phyloP scores from a whole-genome alignment of 2,888 invertebrate species.

The Catonia carolina region DNA sequence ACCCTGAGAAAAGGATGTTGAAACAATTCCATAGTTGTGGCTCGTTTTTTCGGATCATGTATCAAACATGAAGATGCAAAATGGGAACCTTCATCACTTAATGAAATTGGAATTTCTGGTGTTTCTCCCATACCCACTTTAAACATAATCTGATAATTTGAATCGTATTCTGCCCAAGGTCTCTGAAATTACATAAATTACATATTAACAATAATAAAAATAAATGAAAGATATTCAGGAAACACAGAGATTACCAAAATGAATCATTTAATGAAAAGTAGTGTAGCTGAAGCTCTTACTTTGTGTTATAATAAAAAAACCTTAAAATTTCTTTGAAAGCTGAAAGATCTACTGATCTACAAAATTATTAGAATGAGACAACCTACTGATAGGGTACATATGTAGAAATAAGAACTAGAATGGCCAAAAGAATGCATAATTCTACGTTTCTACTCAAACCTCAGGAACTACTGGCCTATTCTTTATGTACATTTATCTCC shows the following conservation, averaged over 20 bases:
- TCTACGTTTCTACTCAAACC: no score
- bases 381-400: no score
- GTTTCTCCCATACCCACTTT: constrained; percentile 88
- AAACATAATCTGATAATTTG: constrained; percentile 70
- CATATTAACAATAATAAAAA: neutral
- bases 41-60: constrained; percentile 69
- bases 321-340: neutral
- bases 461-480: no score
- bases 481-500: no score
- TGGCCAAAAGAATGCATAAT: no score
- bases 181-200: constrained; percentile 51
- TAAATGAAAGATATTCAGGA: neutral
- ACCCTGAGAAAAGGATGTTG: constrained; percentile 64
- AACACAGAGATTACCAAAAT: no score
- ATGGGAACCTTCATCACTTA: constrained; percentile 76
- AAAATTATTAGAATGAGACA: no score
- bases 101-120: constrained; percentile 64
- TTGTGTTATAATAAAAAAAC: constrained; percentile 11
- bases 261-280: no score
- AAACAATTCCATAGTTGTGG: constrained; percentile 61
- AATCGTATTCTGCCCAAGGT: constrained; percentile 88
- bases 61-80: constrained; percentile 74
- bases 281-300: no score
- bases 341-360: no score
- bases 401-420: no score